A percentile compares a stretch with the other conserved stretches of the same genome.
phyloP scores from a whole-genome alignment of 1,140 invertebrate genomes.

The Drosophila asahinai region DNA sequence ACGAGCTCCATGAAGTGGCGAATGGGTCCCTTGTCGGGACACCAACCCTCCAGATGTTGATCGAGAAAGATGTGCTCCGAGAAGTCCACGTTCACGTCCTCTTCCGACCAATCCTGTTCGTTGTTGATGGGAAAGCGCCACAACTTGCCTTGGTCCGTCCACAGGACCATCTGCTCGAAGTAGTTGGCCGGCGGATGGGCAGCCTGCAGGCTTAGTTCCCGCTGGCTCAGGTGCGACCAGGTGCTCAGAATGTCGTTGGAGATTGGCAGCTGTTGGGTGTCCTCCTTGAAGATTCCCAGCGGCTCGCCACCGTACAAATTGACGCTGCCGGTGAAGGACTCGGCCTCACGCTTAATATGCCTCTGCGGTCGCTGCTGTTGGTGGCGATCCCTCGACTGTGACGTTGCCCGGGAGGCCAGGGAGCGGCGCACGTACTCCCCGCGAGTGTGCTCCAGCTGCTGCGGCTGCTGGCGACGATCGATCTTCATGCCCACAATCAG shows the following conservation, averaged over 20 bases:
- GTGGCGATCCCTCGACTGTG: conserved; percentile 23
- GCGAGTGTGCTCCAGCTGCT: conserved; percentile 79
- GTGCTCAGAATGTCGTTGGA: conserved; percentile 87
- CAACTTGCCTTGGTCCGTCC: conserved; percentile 97
- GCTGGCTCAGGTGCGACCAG: conserved; percentile 89
- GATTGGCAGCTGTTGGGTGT: conserved; percentile 63
- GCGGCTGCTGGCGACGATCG: conserved; percentile 86
- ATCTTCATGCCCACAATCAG: conserved; percentile 91
- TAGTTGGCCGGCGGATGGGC: conserved; percentile 93
- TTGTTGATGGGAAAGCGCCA: conserved; percentile 99
- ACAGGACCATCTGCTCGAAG: conserved; percentile 96
- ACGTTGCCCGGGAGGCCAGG: conserved; percentile 53
- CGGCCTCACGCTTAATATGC: conserved; percentile 62
- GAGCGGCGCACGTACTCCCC: conserved; percentile 76
- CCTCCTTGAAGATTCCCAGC: conserved; percentile 87
- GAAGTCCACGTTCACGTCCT: conserved; percentile 91
- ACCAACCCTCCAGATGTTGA: conserved; percentile 93
- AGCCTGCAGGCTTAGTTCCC: conserved; percentile 88
- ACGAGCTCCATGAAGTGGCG: conserved; percentile 99
- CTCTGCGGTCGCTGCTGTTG: conserved; percentile 42
- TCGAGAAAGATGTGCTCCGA: conserved; percentile 98
- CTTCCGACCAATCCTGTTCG: conserved; percentile 95
- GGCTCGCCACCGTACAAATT: conserved; percentile 87
- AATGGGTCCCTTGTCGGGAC: conserved; percentile 95
- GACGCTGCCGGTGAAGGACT: conserved; percentile 77